These are phyloP conservation scores for Gymnarchus niloticus DNA, from an alignment of 2,113 vertebrate genomes.

Conservation along the genomic window DNA sequence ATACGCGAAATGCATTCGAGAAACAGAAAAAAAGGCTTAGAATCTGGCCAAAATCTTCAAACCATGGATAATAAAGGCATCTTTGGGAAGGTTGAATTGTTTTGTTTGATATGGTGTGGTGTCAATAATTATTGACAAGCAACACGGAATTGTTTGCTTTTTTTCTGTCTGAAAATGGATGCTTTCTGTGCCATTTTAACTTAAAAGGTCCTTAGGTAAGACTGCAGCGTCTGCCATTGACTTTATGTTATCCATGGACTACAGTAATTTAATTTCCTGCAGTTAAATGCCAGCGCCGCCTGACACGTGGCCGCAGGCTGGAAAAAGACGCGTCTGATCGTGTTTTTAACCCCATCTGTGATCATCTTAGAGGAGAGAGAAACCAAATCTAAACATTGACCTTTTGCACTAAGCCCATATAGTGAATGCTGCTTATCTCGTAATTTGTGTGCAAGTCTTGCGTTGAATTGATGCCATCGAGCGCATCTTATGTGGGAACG, in stretches of 20 bases:
- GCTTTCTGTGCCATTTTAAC: not conserved
- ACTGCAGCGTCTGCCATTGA: not conserved
- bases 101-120: not conserved
- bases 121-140: not conserved
- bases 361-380: too few species aligned
- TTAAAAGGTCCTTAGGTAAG: not conserved
- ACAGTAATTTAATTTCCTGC: not conserved
- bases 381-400: not conserved
- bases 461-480: not conserved
- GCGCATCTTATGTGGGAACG: not conserved
- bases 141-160: not conserved
- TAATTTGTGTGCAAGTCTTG: not conserved
- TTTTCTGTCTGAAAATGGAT: too few species aligned
- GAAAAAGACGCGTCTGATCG: not conserved
- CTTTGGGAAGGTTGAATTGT: not conserved
- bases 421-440: not conserved
- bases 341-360: too few species aligned
- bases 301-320: not conserved
- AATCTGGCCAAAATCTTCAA: not conserved
- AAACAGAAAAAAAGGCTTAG: not conserved
- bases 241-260: not conserved
- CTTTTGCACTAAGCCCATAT: not conserved
- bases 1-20: not conserved
- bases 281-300: not conserved
- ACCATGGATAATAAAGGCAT: not conserved